A percentile compares a stretch with the other conserved stretches of the same genome.
Evolutionary conservation across 92 coral and sea anemone genomes (phyloP).

Genomic region (Zoanthus solanderi): DNA sequence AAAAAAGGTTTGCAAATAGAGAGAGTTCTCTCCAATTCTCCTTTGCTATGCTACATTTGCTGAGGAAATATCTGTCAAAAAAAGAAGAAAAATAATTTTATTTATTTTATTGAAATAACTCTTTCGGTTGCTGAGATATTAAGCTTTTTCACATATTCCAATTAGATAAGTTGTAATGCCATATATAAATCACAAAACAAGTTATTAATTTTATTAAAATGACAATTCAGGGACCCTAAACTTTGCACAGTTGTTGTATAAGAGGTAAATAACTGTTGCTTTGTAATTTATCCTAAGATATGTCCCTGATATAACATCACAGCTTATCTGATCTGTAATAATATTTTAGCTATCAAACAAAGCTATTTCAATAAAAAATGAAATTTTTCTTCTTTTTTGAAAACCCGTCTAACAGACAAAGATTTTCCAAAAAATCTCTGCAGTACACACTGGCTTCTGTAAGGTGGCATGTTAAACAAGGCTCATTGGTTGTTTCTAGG

Average conservation of each 20-base stretch:
- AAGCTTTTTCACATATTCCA: background rate
- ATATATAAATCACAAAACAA: background rate
- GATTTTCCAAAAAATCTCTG: background rate
- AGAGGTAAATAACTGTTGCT: background rate
- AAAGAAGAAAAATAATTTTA: background rate
- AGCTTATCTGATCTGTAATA: background rate
- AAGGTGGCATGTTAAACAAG: background rate
- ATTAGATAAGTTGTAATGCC: background rate
- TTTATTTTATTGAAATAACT: too few species aligned
- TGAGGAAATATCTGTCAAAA: background rate
- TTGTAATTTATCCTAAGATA: background rate
- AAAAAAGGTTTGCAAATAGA: background rate
- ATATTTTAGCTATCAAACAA: background rate
- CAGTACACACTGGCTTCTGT: conserved; percentile 1
- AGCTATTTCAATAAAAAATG: background rate
- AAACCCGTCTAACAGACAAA: background rate
- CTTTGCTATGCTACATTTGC: background rate
- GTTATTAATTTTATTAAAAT: background rate
- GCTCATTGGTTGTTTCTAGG: background rate
- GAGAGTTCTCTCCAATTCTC: conserved; percentile 1
- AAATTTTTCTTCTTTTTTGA: background rate
- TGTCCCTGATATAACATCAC: background rate
- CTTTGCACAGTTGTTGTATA: background rate
- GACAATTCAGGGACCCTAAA: background rate
- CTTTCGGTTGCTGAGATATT: too few species aligned